Conservation (phyloP, 2,113 vertebrate species). For the Corynorhinus townsendii region DNA sequence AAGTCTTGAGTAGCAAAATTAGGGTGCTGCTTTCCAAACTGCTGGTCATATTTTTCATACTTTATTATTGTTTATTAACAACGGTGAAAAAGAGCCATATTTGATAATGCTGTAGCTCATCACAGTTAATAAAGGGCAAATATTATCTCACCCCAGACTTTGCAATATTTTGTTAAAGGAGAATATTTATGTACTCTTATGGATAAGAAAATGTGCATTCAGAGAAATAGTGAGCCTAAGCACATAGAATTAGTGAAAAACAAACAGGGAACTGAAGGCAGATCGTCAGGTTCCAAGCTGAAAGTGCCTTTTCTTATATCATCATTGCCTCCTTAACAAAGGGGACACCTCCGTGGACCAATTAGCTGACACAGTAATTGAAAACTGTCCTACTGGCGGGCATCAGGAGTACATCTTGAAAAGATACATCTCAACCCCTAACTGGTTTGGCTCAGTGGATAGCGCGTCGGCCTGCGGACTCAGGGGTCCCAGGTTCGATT, state of each 20-base stretch:
- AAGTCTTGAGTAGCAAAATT: slow-evolving; percentile 45
- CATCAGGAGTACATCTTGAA: neutral
- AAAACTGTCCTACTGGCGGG: neutral
- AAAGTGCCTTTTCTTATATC: neutral
- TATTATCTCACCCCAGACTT: neutral
- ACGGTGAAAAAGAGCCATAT: neutral
- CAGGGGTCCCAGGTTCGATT: too few species aligned
- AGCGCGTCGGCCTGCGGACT: too few species aligned
- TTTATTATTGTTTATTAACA: slow-evolving; percentile 14
- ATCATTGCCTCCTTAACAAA: neutral
- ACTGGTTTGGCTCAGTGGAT: too few species aligned
- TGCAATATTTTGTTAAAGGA: neutral
- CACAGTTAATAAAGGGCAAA: neutral
- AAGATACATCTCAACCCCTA: neutral
- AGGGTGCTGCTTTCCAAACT: slow-evolving; percentile 21
- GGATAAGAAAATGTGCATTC: neutral
- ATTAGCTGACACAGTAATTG: neutral
- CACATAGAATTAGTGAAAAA: neutral
- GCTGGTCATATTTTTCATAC: neutral
- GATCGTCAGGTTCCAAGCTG: neutral
- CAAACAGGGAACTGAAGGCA: neutral
- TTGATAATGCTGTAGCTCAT: neutral
- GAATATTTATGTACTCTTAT: neutral
- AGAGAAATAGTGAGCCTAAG: neutral
- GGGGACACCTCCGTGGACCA: neutral